Evolutionary conservation across 1,140 invertebrate genomes (phyloP), one percentile per base, ranked within the genome.

Genomic region (Drosophila ironensis): DNA sequence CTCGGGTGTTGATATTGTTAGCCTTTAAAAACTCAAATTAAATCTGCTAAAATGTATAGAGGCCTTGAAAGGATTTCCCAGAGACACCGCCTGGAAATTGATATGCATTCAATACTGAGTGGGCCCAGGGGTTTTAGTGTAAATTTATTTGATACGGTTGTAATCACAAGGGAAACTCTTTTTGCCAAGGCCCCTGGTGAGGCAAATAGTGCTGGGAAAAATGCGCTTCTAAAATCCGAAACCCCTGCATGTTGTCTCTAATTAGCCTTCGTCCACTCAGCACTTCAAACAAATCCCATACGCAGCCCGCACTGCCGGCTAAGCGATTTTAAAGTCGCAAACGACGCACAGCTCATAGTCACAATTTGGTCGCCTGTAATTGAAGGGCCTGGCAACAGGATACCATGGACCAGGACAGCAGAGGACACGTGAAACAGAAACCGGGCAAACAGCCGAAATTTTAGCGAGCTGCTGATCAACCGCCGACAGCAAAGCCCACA

Each of bases 401-500:
- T 33, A 14, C 8, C 46, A 4, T 17, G n/a, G n/a, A n/a, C n/a
- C 33, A 16, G 33, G 33, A 33, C 14, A 5, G 4, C 46, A n/a
- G n/a, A 8, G 22, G 42, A n/a, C 56, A 30, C 56, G n/a, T 20
- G 41, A 30, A 30, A 66, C 24, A 17, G 30, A 19, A 45, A 37
- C 11, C 35, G 8, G 12, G 17, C 20, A 53, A 25, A 33, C 27
- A 33, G 20, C 14, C 30, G 30, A 25, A 60, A 44, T 35, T 70
- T 40, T 11, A n/a, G 33, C 33, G 57, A 61, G 19, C 27, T 51
- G 69, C 48, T 72, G 77, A 81, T 81, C 68, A 59, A 60, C 56
- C 53, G 61, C 47, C 64, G 56, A 78, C 70, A 74, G 80, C 64
- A 86, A 84, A n/a, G n/a, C n/a, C n/a, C n/a, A 86, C 74, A 86